Base-by-base conservation (phyloP, 2,797 vertebrate genomes). In the Labeo calbasu region DNA sequence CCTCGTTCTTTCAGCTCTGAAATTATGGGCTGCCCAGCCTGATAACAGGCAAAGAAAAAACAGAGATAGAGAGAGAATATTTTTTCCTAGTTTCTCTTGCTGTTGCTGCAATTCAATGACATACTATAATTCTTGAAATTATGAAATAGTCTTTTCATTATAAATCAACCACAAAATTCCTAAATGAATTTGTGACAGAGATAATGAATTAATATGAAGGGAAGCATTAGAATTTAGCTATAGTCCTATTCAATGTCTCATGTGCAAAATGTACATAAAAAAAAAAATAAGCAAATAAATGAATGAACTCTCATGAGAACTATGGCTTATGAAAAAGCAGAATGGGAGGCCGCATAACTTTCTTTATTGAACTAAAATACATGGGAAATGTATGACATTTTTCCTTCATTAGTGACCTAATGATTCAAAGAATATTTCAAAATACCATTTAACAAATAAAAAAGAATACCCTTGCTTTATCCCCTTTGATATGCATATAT, bases 1-100 rank as follows among this genome's bases (percentile, higher is more conserved):
- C 95, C 95, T 96, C 95, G 95, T 96, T 96, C 96, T 96, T 96
- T 96, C 95, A 96, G 94, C 95, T 95, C 95, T 95, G 94, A 95
- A 96, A 96, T 96, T 96, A 96, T 95, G 88, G 94, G 94, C 96
- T 94, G 95, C 94, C 94, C 95, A 94, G 94, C 95, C 96, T 94
- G 95, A 96, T 96, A 94, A 86, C 78, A 72, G 78, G 69, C 77
- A 86, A 28, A 84, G 63, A 85, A 69, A 77, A 57, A 65, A 32
- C 25, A 83, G 48, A 76, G 12, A 36, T 50, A 72, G 70, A 76
- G 61, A 77, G 32, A 66, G 13, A 85, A 15, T 19, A 25, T 48
- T 65, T 40, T 46, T 10, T 40, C 21, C 32, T 23, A 25, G 46
- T 43, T 75, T 51, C 61, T 65, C 46, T 75, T 11, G 5, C 81